Evolutionary conservation across 2,113 vertebrate species (phyloP), one percentile per base, ranked within the genome.

Genomic region (Macquaria ambigua): DNA sequence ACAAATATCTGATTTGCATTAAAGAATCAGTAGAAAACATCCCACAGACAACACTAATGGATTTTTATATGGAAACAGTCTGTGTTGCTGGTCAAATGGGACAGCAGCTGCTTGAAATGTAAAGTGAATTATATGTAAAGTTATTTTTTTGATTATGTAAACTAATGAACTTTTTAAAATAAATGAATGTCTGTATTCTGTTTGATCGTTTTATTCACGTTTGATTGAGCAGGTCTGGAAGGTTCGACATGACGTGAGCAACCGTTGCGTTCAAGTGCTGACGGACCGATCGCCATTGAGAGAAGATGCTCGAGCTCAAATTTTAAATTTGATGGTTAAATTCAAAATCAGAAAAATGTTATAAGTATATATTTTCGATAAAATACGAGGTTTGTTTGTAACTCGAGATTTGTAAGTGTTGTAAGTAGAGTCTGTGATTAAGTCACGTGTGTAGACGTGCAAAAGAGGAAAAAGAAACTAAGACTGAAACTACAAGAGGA

Each of bases 211-310:
- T 70, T 25, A 20, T 90, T 7, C 70, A 41, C 34, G 48, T 81
- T 87, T 79, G 90, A 93, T 90, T 94, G 74, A 81, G 52, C 80
- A 1, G 34, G 88, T 39, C 93, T 93, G 56, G 7, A 25, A 50
- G 20, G 15, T 55, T 39, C 53, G 15, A 7, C 14, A 0, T 58
- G 3, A 86, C 91, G 86, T 87, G 6, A 56, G 5, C 8, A 28
- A 23, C 0, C 2, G 89, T 70, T 88, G 83, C 88, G 12, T 94
- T 94, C 79, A 89, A 0, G 25, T 7, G 37, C 6, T 8, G 1
- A 16, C 20, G 9, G 9, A 74, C 6, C 1, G 3, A 21, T 83
- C 2, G 37, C 1, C 11, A 75, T 31, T 68, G 0, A 7, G 8
- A 28, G 0, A 15, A 50, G 3, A 46, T 46, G 3, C 46, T 46